Percentiles rank a stretch among this genome's conserved stretches.
phyloP scores from a whole-genome alignment of 37 sponge, comb jelly and placozoan species.

The Aphrocallistes beatrix region DNA sequence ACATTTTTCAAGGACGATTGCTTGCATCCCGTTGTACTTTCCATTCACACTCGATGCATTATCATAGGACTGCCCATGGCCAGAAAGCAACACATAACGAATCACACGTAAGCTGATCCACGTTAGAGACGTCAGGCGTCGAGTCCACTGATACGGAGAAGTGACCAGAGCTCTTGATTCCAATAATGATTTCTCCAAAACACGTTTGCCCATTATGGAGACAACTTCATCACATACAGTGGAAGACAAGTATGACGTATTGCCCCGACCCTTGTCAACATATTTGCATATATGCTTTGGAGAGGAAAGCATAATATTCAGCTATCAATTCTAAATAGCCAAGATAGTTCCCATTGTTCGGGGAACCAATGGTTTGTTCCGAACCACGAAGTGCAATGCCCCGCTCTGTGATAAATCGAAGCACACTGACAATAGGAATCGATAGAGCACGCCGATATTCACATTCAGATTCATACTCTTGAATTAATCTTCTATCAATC shows the following conservation, averaged over 20 bases:
- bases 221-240: conserved; percentile 24
- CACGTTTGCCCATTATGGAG: background rate
- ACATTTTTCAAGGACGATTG: conserved; percentile 20
- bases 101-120: conserved; percentile 28
- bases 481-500: conserved; percentile 16
- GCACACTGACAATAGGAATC: background rate
- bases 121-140: conserved; percentile 19
- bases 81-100: background rate
- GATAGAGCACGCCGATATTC: conserved; percentile 1
- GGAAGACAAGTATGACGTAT: conserved; percentile 25
- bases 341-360: conserved; percentile 25
- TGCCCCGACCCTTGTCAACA: conserved; percentile 22
- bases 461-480: background rate
- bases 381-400: conserved; percentile 24
- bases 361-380: conserved; percentile 16
- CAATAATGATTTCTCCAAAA: background rate
- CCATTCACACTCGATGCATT: conserved; percentile 23
- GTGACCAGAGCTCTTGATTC: conserved; percentile 13
- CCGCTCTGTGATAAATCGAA: conserved; percentile 18
- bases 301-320: conserved; percentile 5
- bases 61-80: conserved; percentile 23
- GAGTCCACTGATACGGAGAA: conserved; percentile 21
- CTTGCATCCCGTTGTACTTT: background rate
- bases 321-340: conserved; percentile 21
- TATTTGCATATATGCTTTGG: conserved; percentile 23